phyloP scores from a whole-genome alignment of 2,797 vertebrate species.

The Tadarida brasiliensis region DNA sequence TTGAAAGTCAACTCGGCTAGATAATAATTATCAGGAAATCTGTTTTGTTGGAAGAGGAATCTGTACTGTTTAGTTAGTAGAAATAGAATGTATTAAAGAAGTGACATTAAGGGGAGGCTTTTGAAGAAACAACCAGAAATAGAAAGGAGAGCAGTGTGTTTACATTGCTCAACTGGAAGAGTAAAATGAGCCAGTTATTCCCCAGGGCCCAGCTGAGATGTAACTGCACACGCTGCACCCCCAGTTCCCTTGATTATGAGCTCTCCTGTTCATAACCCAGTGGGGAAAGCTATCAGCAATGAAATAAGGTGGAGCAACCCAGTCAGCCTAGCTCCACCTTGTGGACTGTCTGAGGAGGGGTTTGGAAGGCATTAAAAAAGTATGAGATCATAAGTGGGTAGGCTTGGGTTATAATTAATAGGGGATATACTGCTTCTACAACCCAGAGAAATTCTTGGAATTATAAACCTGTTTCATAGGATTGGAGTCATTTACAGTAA shows the following conservation, averaged over 20 bases:
- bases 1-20: neutral
- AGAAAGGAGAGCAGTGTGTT: neutral
- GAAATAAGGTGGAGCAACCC: neutral
- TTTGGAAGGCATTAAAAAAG: neutral
- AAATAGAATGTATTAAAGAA: neutral
- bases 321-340: neutral
- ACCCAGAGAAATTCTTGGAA: neutral
- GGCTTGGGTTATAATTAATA: neutral
- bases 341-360: neutral
- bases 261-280: neutral
- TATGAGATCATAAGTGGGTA: neutral
- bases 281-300: neutral
- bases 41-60: neutral
- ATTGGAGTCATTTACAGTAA: neutral
- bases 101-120: neutral
- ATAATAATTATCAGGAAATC: neutral
- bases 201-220: neutral
- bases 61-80: neutral
- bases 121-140: neutral
- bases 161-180: neutral
- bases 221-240: rapidly evolving
- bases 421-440: neutral
- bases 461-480: neutral
- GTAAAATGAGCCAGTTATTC: neutral
- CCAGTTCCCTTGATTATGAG: neutral